phyloP scores from a whole-genome alignment of 2,888 invertebrate genomes.

The Agapetus fuscipes region DNA sequence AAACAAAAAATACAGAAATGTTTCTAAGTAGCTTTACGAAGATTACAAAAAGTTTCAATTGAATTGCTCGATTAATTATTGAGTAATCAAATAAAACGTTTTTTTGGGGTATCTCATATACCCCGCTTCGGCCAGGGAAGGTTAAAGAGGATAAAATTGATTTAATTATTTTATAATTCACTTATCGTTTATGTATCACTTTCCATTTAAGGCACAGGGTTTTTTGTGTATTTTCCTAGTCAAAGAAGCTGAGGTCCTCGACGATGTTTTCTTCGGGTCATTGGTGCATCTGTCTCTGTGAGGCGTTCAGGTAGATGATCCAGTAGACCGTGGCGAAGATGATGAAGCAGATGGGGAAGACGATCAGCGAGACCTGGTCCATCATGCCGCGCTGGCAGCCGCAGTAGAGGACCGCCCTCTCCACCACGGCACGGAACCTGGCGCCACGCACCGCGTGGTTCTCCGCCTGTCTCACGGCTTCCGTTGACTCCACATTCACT shows the following conservation, averaged over 20 bases:
- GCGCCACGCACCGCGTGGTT: slow-evolving; percentile 20
- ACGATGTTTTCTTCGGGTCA: slow-evolving; percentile 20
- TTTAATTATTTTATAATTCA: not conserved
- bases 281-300: slow-evolving; percentile 25
- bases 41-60: too few species aligned
- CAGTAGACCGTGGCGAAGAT: slow-evolving; percentile 50
- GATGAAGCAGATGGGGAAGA: slow-evolving; percentile 49
- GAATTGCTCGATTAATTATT: too few species aligned
- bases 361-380: slow-evolving; percentile 49
- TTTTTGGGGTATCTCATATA: too few species aligned
- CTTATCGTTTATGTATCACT: slow-evolving; percentile 6
- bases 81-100: too few species aligned
- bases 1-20: too few species aligned
- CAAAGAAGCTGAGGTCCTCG: slow-evolving; percentile 12
- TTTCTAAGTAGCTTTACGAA: too few species aligned
- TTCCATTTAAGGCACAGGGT: slow-evolving; percentile 13
- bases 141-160: too few species aligned
- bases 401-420: slow-evolving; percentile 49
- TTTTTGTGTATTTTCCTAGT: slow-evolving; percentile 1
- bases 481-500: slow-evolving; percentile 16
- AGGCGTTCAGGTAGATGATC: slow-evolving; percentile 52
- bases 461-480: slow-evolving; percentile 15
- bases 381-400: slow-evolving; percentile 51
- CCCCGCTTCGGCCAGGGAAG: too few species aligned
- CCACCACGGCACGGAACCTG: slow-evolving; percentile 35